Evolutionary conservation across 2,888 invertebrate genomes (phyloP), one percentile per base, ranked within the genome.

Genomic region (Drosophila tripunctata): DNA sequence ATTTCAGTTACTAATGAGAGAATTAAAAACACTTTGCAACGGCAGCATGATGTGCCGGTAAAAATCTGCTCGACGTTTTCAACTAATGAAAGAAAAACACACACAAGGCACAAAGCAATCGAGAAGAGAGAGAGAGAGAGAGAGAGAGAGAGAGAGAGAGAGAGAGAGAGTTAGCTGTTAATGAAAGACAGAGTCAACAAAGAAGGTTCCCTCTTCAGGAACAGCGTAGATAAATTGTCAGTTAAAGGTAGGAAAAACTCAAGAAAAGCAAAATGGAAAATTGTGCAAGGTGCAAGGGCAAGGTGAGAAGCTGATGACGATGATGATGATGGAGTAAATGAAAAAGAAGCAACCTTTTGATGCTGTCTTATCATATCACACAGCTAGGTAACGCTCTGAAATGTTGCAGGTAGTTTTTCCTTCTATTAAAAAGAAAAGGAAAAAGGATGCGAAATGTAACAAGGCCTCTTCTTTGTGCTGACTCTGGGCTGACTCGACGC

Each of bases 1-100:
- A 88, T 80, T 85, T 86, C 84, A 70, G 87, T 80, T 86, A 69
- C 83, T 87, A 84, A 87, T 84, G 83, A 87, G 83, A 84, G 83
- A 85, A 87, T 84, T 84, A 85, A 74, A 83, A 87, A 84, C 83
- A 84, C 87, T 84, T 87, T 85, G 85, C 82, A 30, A 33, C n/a
- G 12, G 15, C 65, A 55, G 78, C 58, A 83, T 72, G 70, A 73
- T 48, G 70, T 65, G 57, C 51, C 36, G 45, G 47, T 56, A 60
- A 61, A 66, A 61, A 66, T 44, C 38, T 55, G 43, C 50, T 57
- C 51, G 57, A 66, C 40, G 36, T 60, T 51, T 51, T 52, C 69
- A 78, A 79, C 82, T 76, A 82, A 79, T 82, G 76, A 84, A 79
- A 79, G 85, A 68, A 79, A 79, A 84, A 84, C 75, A 79, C 51